Evolutionary conservation across 2,113 vertebrate genomes (phyloP).

Genomic region (Megatriorchis doriae): DNA sequence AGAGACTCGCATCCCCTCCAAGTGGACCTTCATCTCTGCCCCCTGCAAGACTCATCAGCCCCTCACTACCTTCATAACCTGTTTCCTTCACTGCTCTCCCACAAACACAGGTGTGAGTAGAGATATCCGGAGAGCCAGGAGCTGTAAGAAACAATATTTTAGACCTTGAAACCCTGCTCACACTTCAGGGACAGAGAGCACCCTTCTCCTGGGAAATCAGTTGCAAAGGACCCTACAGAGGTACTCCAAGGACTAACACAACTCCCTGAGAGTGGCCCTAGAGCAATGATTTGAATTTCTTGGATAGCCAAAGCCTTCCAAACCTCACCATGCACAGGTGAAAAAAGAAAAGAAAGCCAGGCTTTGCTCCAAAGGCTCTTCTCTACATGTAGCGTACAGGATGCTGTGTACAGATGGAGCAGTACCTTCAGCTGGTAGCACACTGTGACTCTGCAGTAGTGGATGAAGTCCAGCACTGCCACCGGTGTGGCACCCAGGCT

Average conservation of each 20-base stretch:
- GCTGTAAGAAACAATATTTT: neutral
- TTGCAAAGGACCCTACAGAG: neutral
- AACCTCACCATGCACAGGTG: accelerated
- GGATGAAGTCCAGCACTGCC: conserved; percentile 85
- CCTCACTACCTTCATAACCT: neutral
- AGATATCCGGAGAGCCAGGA: neutral
- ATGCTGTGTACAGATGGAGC: accelerated
- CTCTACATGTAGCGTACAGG: accelerated
- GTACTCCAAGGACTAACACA: neutral
- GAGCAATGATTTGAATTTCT: neutral
- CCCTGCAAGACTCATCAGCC: neutral
- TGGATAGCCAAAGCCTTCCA: neutral
- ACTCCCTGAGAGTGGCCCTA: too few relatives aligned
- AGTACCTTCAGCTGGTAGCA: conserved; percentile 82
- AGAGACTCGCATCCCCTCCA: neutral
- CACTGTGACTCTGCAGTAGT: conserved; percentile 84
- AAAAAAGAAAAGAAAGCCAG: accelerated
- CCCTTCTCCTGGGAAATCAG: neutral
- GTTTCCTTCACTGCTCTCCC: neutral
- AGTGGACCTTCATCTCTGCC: neutral
- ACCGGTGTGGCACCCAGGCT: conserved; percentile 77
- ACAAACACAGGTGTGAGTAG: accelerated
- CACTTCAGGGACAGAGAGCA: neutral
- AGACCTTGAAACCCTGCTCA: neutral
- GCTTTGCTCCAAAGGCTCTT: neutral